phyloP scores from a whole-genome alignment of 2,113 vertebrate species.

The Brachyistius frenatus region DNA sequence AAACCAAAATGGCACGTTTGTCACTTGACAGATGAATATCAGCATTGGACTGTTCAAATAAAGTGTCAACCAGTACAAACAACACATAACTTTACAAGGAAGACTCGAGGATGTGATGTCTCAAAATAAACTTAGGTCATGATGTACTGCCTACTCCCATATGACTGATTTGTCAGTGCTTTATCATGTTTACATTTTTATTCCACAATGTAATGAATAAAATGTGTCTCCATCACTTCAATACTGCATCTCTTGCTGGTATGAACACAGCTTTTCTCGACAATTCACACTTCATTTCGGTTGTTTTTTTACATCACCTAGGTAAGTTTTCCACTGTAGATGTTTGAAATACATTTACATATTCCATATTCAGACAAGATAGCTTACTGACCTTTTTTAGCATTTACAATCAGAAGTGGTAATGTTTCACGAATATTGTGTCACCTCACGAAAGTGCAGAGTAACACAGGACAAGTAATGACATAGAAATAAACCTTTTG shows the following conservation, averaged over 20 bases:
- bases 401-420: too few relatives aligned
- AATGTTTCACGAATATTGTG: too few relatives aligned
- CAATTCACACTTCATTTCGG: not conserved
- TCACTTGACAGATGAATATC: slow-evolving; percentile 2
- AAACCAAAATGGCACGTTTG: not conserved
- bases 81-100: slow-evolving; percentile 54
- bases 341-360: not conserved
- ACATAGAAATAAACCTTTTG: too few relatives aligned
- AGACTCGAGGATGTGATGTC: slow-evolving; percentile 50
- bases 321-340: not conserved
- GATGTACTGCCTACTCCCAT: not conserved
- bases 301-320: too few relatives aligned
- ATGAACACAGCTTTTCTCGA: not conserved
- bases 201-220: not conserved
- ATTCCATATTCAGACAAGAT: not conserved
- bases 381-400: too few relatives aligned
- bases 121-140: not conserved
- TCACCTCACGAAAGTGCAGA: too few relatives aligned
- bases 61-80: slow-evolving; percentile 13
- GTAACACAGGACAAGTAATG: too few relatives aligned
- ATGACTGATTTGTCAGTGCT: not conserved
- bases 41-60: slow-evolving; percentile 5
- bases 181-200: not conserved
- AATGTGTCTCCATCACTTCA: not conserved
- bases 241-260: too few relatives aligned